Base-by-base conservation (phyloP, 2,888 invertebrate genomes). In the Andrena flavipes region DNA sequence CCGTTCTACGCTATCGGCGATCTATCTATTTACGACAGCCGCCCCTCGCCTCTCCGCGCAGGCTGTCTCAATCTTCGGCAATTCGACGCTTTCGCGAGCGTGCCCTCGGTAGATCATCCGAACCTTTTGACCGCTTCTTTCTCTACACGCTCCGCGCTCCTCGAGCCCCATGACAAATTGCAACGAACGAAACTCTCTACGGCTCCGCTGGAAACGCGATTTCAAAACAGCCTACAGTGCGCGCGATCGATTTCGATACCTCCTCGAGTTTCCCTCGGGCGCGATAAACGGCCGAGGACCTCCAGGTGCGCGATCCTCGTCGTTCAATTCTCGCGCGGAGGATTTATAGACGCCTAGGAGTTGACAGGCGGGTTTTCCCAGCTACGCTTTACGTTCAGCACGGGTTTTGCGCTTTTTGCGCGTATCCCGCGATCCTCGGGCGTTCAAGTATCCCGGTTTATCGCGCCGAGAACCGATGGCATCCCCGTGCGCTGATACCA, bases 401-500 rank as follows among this genome's bases (percentile, higher is more conserved):
- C 26, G 30, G 16, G 26, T 64, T 76, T 69, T 63, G 65, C 23
- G 48, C 49, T 63, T 74, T 23, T 59, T 33, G 42, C 72, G 49
- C 60, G 49, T 2, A 49, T 3, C 42, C 3, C 42, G 42, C 42
- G 42, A 42, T 42, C 42, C 13, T 23, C 6, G 35, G 16, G 1
- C 29, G 56, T 30, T 0, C 7, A 16, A 35, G 3, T 23, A 16
- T 23, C 26, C 35, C 56, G 56, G 20, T 49, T 62, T 49, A 42
- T 49, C 62, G 60, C 1, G 20, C 1, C 49, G 7, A 4, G n/a
- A 10, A 35, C 33, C 20, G 6, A 30, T 0, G 16, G 35, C 54
- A 62, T 26, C 20, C 16, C 0, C 3, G 56, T 33, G 62, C n/a
- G 67, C 75, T 77, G 80, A 80, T 84, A 77, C 73, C 80, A 64